Base-by-base conservation (phyloP, 2,888 invertebrate species). In the Troglohyphantes excavatus region DNA sequence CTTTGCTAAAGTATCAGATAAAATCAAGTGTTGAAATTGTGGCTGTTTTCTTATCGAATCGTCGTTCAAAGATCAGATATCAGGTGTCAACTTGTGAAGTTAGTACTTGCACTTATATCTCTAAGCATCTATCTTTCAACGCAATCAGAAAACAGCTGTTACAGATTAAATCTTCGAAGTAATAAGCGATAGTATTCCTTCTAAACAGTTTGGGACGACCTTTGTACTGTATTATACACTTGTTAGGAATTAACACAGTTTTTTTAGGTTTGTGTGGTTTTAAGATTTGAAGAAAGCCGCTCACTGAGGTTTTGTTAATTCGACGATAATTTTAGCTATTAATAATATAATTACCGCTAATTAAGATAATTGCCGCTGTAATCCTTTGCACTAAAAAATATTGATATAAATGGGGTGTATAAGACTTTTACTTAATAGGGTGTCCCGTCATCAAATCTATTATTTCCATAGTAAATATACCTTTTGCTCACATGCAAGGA, bases 141-240 rank as follows among this genome's bases (percentile, higher is more conserved):
- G 29, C 33, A 70, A 78, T 86, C 65, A 73, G 73, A 73, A 72
- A 87, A 68, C 87, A 87, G 79, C 72, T 87, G 87, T 81, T 87
- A 63, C 87, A 65, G 72, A 72, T 78, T 70, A 29, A 17, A 43
- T 79, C 78, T 79, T 43, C 21, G 27, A 75, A 53, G 29, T n/a
- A 61, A 39, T 46, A 13, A 17, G 33, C 27, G 21, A 65, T 72
- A 61, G 29, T 65, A 75, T 39, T 70, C 29, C 65, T n/a, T 63
- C 33, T 46, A 73, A 61, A 78, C 46, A 61, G 21, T 61, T 27
- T 73, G 67, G 9, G 19, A 65, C 53, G 61, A 73, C 65, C 72
- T 79, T 86, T 87, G 46, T 67, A 65, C 65, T 33, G 43, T 53
- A 65, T 87, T 81, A 79, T 79, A 81, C 87, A 68, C 11, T 26